These are phyloP conservation scores for Acanthaster planci DNA, from an alignment of 35 echinoderm and acorn worm genomes.

Conservation along the genomic window DNA sequence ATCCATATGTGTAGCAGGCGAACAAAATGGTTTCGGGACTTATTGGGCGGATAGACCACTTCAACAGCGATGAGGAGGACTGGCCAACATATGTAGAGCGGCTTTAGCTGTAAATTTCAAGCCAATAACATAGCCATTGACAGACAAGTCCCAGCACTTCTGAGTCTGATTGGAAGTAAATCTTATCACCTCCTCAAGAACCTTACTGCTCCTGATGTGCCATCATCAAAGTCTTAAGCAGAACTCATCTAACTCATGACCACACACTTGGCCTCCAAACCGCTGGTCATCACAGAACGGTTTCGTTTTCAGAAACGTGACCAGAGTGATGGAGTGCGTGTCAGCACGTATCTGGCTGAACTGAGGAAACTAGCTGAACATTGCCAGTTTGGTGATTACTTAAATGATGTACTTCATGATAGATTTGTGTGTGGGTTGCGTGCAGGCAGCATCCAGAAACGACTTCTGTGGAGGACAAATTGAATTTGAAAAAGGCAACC, in stretches of 20 bases:
- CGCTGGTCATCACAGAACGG: constrained; percentile 20
- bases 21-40: not conserved
- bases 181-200: constrained; percentile 24
- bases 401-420: constrained; percentile 40
- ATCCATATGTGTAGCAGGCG: too few relatives aligned
- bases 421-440: constrained; percentile 42
- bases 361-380: constrained; percentile 31
- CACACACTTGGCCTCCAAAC: not conserved
- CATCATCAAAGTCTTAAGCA: not conserved
- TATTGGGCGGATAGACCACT: not conserved
- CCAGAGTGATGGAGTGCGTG: not conserved
- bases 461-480: not conserved
- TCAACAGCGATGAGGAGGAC: not conserved
- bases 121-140: constrained; percentile 18
- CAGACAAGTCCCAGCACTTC: constrained; percentile 29
- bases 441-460: not conserved
- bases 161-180: constrained; percentile 23
- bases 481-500: constrained; percentile 10
- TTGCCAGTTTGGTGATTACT: constrained; percentile 51
- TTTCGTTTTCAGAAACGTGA: constrained; percentile 16
- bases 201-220: constrained; percentile 5
- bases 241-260: not conserved
- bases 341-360: constrained; percentile 32
- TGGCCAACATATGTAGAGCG: constrained; percentile 40
- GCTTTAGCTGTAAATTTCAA: constrained; percentile 17